phyloP scores from a whole-genome alignment of 2,797 vertebrate genomes.

The Sebastolobus altivelis region DNA sequence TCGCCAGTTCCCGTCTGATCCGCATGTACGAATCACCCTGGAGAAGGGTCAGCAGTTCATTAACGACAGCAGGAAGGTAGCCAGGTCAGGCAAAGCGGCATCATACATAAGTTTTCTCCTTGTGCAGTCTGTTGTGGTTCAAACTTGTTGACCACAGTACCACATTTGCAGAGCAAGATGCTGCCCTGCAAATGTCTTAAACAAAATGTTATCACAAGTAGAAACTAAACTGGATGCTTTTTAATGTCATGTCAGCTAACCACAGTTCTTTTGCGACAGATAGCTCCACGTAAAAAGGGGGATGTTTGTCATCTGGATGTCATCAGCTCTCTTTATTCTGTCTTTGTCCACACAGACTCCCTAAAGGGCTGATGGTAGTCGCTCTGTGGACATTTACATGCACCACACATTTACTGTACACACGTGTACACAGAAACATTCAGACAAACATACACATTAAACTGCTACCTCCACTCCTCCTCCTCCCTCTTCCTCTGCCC shows the following conservation, averaged over 20 bases:
- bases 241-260: constrained; percentile 58
- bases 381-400: constrained; percentile 58
- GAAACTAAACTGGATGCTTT: constrained; percentile 43
- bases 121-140: constrained; percentile 42
- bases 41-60: constrained; percentile 53
- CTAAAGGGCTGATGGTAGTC: constrained; percentile 35
- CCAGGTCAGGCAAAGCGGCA: constrained; percentile 27
- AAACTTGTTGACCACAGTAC: constrained; percentile 40
- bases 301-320: constrained; percentile 74
- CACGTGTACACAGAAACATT: constrained; percentile 49
- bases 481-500: constrained; percentile 40
- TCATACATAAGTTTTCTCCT: constrained; percentile 16
- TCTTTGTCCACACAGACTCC: constrained; percentile 51
- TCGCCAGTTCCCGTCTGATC: too few species aligned
- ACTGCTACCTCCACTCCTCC: constrained; percentile 59
- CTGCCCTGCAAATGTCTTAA: constrained; percentile 17
- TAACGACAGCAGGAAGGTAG: constrained; percentile 62
- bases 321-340: constrained; percentile 63
- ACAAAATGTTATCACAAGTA: constrained; percentile 23
- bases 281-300: constrained; percentile 19
- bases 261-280: constrained; percentile 53
- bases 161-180: constrained; percentile 31
- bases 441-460: constrained; percentile 64
- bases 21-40: not conserved
- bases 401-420: constrained; percentile 37